Evolutionary conservation across 2,113 vertebrate species (phyloP), one percentile per base, ranked within the genome.

Genomic region (Myiagra hebetior): DNA sequence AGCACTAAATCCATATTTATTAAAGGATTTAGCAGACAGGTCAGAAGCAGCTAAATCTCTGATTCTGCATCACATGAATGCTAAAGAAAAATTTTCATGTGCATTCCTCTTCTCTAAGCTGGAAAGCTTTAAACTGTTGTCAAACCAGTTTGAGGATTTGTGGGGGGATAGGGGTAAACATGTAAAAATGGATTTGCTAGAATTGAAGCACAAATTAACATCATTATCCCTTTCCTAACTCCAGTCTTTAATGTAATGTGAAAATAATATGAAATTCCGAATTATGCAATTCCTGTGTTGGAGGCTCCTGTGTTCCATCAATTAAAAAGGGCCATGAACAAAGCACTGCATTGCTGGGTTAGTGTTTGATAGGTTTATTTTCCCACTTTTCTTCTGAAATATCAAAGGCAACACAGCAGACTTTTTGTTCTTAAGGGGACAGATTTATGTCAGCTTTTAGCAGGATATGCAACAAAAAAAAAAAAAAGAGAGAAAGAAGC

Each of bases 1-100:
- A 81, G 59, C 73, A 81, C 86, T 92, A 97, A 96, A 93, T 92
- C 84, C 64, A 82, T 82, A 95, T 93, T 97, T 97, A 97, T 79
- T 91, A 96, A 91, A 94, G 87, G 95, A 91, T 95, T 94, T 96
- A 96, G 70, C 50, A 64, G 55, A 84, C 68, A 94, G 85, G 95
- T 89, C 94, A 87, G 67, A 84, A 87, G 77, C 59, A 73, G 35
- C 69, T 89, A 84, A 91, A 59, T 64, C 94, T 96, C 64, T 72
- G 27, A 89, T 96, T 94, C 65, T 79, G 87, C 83, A 85, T 96
- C 65, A 39, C 79, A 84, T 78, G 68, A 93, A 95, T 96, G 84
- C 94, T 87, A 91, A 97, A 73, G 60, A 81, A 91, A 90, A 72
- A 47, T 16, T 28, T 81, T 87, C 64, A 27, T 81, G 30, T 77